A percentile compares a stretch with the other conserved stretches of the same genome.
These are phyloP conservation scores for Caenorhabditis briggsae DNA, from an alignment of 1,140 invertebrate genomes.

Conservation along the genomic window DNA sequence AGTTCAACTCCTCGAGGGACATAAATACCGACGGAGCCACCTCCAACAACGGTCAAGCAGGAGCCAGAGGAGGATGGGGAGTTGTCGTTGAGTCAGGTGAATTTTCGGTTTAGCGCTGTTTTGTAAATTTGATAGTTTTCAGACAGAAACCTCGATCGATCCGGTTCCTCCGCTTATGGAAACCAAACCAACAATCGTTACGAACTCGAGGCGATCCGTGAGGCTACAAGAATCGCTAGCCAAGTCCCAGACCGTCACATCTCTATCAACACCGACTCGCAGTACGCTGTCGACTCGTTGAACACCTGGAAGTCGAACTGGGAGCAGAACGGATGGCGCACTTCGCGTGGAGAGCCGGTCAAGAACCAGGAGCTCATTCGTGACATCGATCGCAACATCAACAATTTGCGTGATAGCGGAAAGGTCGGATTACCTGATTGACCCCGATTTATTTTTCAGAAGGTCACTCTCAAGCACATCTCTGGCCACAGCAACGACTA, in stretches of 20 bases:
- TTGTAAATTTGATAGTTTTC: background rate
- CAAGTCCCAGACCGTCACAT: background rate
- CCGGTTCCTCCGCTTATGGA: background rate
- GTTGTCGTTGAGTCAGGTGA: background rate
- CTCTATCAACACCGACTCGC: background rate
- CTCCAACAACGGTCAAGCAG: background rate
- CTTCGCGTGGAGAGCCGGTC: background rate
- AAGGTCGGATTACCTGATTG: background rate
- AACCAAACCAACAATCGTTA: background rate
- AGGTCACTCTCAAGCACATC: background rate
- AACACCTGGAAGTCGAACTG: background rate
- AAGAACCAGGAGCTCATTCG: background rate
- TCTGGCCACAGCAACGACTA: background rate
- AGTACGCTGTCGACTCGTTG: background rate
- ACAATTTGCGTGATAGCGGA: background rate
- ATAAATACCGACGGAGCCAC: background rate
- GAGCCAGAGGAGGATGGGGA: conserved; percentile 4
- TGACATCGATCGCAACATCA: background rate
- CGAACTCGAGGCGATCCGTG: background rate
- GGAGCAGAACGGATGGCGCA: background rate
- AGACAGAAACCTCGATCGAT: background rate
- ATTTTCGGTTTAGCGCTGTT: background rate
- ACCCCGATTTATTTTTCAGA: background rate
- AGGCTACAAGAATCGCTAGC: background rate
- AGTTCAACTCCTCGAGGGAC: no score